Base-by-base conservation (phyloP, 2,113 vertebrate species). In the Oncorhynchus kisutch region DNA sequence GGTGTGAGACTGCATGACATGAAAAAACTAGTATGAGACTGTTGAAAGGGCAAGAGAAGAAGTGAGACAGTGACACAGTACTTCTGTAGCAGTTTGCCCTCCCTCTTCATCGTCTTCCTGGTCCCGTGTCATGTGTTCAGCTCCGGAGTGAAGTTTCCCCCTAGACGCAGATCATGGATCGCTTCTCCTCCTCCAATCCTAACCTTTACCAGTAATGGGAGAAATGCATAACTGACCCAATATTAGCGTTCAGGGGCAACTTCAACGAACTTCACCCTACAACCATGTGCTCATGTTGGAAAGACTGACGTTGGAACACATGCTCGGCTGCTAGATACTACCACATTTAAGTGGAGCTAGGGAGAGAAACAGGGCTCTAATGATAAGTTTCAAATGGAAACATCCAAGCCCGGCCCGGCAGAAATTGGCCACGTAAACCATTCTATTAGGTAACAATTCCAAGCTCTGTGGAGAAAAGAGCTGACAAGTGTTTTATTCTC, bases 321-420 rank as follows among this genome's bases (percentile, higher is more conserved):
- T 76, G 82, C 80, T 89, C 71, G 51, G 70, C 77, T 77, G 81
- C 65, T 60, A 83, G 87, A 89, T 89, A 90, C 88, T 90, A 88
- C 88, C 27, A 84, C 83, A 81, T 16, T 18, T 54, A 54, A 54
- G 16, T 54, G 51, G 51, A 14, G 51, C 51, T 54, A 16, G 51
- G 14, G 74, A 81, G 73, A 65, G 79, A 71, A 60, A 81, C 81
- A 5, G 65, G 72, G 73, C 74, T 81, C 82, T 93, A 91, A 92
- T 92, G 88, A 92, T 86, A 84, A 48, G 85, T 91, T 91, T 89
- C 71, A 89, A 85, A 92, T 91, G 91, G 91, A 91, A 91, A 92
- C 85, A 87, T 90, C 79, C 85, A 89, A 85, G 82, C 66, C 27
- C 77, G 67, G 78, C 78, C 82, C 51, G 16, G 70, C 80, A 85